Conservation (phyloP, 2,888 invertebrate species). For the Ypsolopha sequella region DNA sequence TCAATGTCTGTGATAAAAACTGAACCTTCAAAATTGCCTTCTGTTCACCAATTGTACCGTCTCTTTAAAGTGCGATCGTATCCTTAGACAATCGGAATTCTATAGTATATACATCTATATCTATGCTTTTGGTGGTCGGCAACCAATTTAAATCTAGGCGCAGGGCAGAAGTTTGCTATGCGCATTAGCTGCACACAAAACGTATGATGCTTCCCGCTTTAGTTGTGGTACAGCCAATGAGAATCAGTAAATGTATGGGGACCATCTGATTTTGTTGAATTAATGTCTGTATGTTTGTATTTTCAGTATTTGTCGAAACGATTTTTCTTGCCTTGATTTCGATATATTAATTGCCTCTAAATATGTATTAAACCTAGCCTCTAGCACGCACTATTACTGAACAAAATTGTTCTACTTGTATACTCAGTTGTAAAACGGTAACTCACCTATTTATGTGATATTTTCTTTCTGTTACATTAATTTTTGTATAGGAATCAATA, state of each 20-base stretch:
- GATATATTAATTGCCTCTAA: not conserved
- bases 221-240: slow-evolving; percentile 15
- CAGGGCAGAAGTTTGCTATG: slow-evolving; percentile 8
- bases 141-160: too few species aligned
- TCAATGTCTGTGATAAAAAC: not conserved
- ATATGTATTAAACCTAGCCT: too few species aligned
- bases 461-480: not conserved
- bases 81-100: too few species aligned
- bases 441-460: slow-evolving; percentile 1
- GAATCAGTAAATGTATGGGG: slow-evolving; percentile 19
- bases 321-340: slow-evolving; percentile 4
- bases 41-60: too few species aligned
- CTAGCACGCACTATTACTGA: too few species aligned
- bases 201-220: slow-evolving; percentile 17
- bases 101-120: too few species aligned
- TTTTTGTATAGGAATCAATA: not conserved
- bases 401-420: not conserved
- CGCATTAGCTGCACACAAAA: not conserved
- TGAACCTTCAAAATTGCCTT: not conserved
- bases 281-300: not conserved
- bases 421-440: not conserved
- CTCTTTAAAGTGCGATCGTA: too few species aligned
- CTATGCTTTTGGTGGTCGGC: too few species aligned
- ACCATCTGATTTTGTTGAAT: slow-evolving; percentile 23
- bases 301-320: slow-evolving; percentile 4